These are phyloP conservation scores for Leptopilina drosophilae DNA, from an alignment of 2,888 invertebrate genomes.

Conservation along the genomic window DNA sequence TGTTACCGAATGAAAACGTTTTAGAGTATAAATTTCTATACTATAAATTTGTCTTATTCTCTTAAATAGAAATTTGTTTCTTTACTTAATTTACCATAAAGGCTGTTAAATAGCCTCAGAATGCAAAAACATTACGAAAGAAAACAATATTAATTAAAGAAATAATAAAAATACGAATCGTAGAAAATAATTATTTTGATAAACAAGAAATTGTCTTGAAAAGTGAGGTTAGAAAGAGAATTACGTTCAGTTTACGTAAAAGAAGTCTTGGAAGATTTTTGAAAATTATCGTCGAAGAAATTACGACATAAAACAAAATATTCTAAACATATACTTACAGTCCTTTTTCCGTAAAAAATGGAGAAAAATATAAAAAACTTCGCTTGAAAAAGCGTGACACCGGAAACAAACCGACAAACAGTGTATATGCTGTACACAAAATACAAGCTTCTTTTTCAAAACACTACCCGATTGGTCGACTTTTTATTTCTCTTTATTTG, in stretches of 20 bases:
- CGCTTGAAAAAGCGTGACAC: not conserved
- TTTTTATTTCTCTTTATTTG: too few relatives aligned
- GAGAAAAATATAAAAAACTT: not conserved
- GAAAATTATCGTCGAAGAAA: not conserved
- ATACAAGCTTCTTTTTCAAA: too few relatives aligned
- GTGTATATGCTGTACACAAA: too few relatives aligned
- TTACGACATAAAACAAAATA: not conserved
- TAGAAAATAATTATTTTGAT: not conserved
- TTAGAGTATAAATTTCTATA: too few relatives aligned
- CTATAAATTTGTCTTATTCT: too few relatives aligned
- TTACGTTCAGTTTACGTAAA: not conserved
- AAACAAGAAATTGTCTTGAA: not conserved
- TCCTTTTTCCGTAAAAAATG: not conserved
- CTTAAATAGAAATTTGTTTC: too few relatives aligned
- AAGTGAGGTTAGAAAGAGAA: not conserved
- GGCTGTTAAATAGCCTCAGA: not conserved
- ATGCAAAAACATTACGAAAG: not conserved
- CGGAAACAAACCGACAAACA: not conserved
- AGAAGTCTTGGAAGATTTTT: not conserved
- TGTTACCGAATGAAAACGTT: too few relatives aligned
- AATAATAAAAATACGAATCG: too few relatives aligned
- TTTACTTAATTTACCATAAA: too few relatives aligned
- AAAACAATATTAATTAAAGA: not conserved
- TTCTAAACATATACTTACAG: constrained; percentile 1
- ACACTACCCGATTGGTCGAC: too few relatives aligned